Evolutionary conservation across 2,113 vertebrate genomes (phyloP).

Genomic region (Cinclus cinclus): DNA sequence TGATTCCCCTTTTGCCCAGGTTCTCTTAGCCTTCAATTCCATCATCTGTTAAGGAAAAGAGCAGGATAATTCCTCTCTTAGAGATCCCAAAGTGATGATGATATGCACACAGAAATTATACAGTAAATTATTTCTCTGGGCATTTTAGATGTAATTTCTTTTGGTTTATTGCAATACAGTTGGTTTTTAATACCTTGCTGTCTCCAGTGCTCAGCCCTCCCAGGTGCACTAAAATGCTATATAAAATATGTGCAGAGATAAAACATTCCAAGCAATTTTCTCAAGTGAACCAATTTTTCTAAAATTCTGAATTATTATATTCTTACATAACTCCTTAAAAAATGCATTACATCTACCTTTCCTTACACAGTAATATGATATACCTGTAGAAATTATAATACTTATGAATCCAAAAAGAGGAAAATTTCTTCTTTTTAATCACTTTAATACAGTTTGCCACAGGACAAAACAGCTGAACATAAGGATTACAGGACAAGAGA

Average conservation of each 20-base stretch:
- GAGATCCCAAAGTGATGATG: not conserved
- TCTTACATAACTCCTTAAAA: not conserved
- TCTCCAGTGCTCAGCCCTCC: not conserved
- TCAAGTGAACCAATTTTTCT: not conserved
- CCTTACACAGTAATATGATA: not conserved
- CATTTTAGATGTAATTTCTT: not conserved
- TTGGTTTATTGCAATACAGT: not conserved
- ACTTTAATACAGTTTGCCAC: not conserved
- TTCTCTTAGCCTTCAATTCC: not conserved
- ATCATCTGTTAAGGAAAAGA: not conserved
- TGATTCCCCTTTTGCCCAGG: not conserved
- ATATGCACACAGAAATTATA: not conserved
- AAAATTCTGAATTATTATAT: not conserved
- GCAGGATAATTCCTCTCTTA: not conserved
- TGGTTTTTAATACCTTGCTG: not conserved
- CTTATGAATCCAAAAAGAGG: not conserved
- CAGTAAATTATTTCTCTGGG: not conserved
- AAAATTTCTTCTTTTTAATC: not conserved
- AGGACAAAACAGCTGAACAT: not conserved
- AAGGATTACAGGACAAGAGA: accelerated
- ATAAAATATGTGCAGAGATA: not conserved
- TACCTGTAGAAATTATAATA: not conserved
- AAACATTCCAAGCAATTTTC: not conserved
- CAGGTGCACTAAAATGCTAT: not conserved
- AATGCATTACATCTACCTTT: not conserved